A percentile compares a stretch with the other conserved stretches of the same genome.
Evolutionary conservation across 2,888 invertebrate genomes (phyloP).

Genomic region (Lepidochitona cinerea): DNA sequence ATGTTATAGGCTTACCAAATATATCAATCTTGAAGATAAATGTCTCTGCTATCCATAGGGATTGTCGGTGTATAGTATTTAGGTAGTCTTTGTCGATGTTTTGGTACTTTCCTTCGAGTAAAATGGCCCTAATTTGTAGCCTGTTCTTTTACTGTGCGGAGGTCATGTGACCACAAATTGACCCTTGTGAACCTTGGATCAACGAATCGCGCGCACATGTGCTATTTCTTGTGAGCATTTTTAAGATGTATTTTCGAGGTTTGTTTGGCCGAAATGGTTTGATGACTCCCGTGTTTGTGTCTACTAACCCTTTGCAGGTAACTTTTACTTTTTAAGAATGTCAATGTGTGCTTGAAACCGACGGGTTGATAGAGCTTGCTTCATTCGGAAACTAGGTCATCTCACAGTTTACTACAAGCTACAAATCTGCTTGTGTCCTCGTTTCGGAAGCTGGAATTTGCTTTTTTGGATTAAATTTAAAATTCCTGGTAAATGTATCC

Average conservation of each 20-base stretch:
- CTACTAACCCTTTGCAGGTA: too few relatives aligned
- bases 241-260: neutral
- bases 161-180: slow-evolving; percentile 64
- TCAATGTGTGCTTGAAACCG: too few relatives aligned
- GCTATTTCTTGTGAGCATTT: neutral
- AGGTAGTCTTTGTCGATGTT: neutral
- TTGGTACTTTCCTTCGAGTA: neutral
- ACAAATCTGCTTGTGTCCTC: neutral
- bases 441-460: neutral
- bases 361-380: too few relatives aligned
- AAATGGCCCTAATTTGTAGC: slow-evolving; percentile 4
- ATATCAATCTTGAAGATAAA: neutral
- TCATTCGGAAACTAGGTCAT: slow-evolving; percentile 5
- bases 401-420: slow-evolving; percentile 5
- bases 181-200: slow-evolving; percentile 61
- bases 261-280: neutral
- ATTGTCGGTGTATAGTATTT: neutral
- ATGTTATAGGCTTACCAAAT: neutral
- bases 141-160: neutral
- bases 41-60: neutral
- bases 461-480: neutral
- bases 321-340: too few relatives aligned
- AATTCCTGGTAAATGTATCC: neutral
- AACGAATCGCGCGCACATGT: slow-evolving; percentile 41
- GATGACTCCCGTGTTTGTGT: too few relatives aligned